A percentile compares a stretch with the other conserved stretches of the same genome.
Conservation (phyloP, 1,140 invertebrate species). For the Sinonovacula constricta region DNA sequence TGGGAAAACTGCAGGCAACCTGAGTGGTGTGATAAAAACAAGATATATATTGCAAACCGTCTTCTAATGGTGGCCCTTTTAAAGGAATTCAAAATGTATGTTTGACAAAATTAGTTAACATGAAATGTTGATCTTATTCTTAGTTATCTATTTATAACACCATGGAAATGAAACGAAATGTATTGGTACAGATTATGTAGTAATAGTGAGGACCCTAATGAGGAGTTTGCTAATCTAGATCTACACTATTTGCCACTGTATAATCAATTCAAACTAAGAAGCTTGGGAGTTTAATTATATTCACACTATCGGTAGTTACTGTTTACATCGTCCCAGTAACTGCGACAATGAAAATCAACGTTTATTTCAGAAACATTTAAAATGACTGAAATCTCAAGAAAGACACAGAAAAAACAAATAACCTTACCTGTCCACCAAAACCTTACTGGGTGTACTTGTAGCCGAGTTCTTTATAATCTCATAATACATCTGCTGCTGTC, state of each 20-base stretch:
- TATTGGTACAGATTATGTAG: too few relatives aligned
- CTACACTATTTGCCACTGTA: too few relatives aligned
- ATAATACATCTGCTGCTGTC: slow-evolving; percentile 31
- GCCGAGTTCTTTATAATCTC: slow-evolving; percentile 24
- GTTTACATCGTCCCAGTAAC: neutral
- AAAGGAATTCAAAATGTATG: neutral
- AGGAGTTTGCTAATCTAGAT: too few relatives aligned
- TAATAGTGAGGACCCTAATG: too few relatives aligned
- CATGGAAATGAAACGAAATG: neutral
- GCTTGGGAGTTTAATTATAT: neutral
- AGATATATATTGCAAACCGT: neutral
- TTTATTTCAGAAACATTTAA: neutral
- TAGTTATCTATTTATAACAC: neutral
- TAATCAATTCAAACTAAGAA: neutral
- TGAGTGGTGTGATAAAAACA: too few relatives aligned
- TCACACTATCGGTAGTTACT: neutral
- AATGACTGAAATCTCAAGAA: too few relatives aligned
- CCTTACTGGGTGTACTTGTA: neutral
- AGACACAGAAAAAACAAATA: too few relatives aligned
- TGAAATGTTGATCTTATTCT: neutral
- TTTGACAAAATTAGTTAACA: neutral
- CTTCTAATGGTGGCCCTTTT: neutral
- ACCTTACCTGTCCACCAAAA: neutral
- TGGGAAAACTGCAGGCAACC: neutral
- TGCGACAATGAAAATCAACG: neutral